Base-by-base conservation (phyloP, 2,797 vertebrate species). In the Epinephelus coioides region DNA sequence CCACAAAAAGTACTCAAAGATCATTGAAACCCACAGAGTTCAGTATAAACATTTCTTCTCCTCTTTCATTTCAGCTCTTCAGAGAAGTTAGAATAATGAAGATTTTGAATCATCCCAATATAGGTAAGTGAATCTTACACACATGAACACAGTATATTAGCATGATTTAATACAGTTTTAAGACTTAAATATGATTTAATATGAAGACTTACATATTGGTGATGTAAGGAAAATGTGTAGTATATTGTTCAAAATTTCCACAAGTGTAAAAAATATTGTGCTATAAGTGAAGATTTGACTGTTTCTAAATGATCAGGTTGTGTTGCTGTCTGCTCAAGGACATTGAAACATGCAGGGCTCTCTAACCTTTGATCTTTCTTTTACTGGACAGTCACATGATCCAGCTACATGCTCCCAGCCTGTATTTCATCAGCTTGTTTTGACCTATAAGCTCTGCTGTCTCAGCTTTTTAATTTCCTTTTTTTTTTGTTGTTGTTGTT, bases 21-120 rank as follows among this genome's bases (percentile, higher is more conserved):
- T 5, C 8, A n/a, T 23, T 27, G 1, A 23, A 27, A 2, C 8
- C 17, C 2, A 2, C 2, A 9, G 23, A n/a, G 1, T 23, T 46
- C 57, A 53, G 43, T 54, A 1, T 62, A 66, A 66, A 30, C 10
- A 4, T 44, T 8, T 18, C 1, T 25, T 46, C 27, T 55, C 61
- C 21, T 65, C 10, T 67, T 3, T 79, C 0, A 3, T 91, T 96
- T 86, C 96, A 99, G 98, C 97, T 99, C 92, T 99, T 99, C 96
- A 98, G 98, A 96, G 98, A 99, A 97, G 98, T 99, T 93, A 96
- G 97, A 96, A 99, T 99, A 96, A 99, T 99, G 98, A 99, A 99
- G 97, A 98, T 98, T 92, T 95, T 99, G 95, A 99, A 99, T 95
- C 98, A 99, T 95, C 98, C 98, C 85, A 99, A 99, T 94, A 99